Percentiles rank a stretch among this genome's conserved stretches.
Conservation (phyloP, 1,140 invertebrate species). For the Drosophila orosa region DNA sequence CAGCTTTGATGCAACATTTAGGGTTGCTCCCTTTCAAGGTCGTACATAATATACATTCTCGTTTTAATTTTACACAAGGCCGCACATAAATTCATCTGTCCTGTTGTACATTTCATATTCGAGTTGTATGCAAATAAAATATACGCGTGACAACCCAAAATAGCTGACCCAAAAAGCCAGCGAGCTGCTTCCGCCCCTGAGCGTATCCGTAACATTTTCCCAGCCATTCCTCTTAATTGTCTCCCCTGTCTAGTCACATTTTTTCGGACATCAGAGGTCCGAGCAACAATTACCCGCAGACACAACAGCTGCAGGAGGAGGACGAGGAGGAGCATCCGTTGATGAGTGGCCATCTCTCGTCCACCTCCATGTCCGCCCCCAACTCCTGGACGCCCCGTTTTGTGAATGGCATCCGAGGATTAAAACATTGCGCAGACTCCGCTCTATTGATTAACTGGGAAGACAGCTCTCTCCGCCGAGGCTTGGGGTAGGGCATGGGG, state of each 20-base stretch:
- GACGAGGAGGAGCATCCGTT: conserved; percentile 25
- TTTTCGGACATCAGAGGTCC: conserved; percentile 46
- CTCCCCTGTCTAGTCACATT: conserved; percentile 31
- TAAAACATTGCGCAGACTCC: conserved; percentile 56
- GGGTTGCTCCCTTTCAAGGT: conserved; percentile 27
- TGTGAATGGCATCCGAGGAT: conserved; percentile 64
- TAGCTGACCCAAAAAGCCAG: conserved; percentile 67
- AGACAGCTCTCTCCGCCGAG: conserved; percentile 47
- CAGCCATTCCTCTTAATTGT: conserved; percentile 25
- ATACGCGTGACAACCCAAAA: conserved; percentile 55
- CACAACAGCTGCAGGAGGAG: conserved; percentile 28
- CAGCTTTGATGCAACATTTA: conserved; percentile 8
- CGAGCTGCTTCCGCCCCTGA: conserved; percentile 1
- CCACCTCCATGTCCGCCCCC: conserved; percentile 25
- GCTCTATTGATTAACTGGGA: conserved; percentile 59
- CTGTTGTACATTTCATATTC: background rate
- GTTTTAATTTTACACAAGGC: conserved; percentile 18
- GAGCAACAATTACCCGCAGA: conserved; percentile 53
- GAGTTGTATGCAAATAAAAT: conserved; percentile 24
- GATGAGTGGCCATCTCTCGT: conserved; percentile 23
- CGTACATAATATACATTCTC: background rate
- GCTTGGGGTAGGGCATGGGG: conserved; percentile 76
- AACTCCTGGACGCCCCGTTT: conserved; percentile 42
- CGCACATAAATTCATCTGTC: conserved; percentile 4
- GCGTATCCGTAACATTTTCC: background rate